Conservation (phyloP, 1,140 invertebrate genomes). For the Aphis craccivora region DNA sequence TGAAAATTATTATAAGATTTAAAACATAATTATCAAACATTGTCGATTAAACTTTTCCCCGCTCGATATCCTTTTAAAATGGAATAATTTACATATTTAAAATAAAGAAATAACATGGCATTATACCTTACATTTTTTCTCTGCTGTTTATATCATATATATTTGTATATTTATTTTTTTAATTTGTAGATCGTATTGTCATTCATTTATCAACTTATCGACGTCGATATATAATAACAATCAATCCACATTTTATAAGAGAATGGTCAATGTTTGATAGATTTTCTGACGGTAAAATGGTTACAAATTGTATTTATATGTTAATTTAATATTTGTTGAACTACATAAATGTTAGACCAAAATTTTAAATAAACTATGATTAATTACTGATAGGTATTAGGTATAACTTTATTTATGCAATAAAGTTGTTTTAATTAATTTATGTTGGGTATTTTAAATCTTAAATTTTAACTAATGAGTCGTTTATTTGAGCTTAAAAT, state of each 20-base stretch:
- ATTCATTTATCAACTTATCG: not conserved
- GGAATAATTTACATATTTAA: not conserved
- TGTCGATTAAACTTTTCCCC: not conserved
- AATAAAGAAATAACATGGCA: not conserved
- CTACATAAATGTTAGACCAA: not conserved
- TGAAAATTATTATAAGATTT: not conserved
- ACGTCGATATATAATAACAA: not conserved
- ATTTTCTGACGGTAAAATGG: not conserved
- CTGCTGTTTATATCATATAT: not conserved
- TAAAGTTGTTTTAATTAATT: not conserved
- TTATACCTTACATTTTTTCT: not conserved
- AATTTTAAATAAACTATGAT: not conserved
- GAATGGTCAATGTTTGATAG: not conserved
- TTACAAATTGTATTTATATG: not conserved
- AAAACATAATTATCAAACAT: not conserved
- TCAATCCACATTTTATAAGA: not conserved
- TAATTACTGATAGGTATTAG: not conserved
- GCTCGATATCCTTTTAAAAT: not conserved
- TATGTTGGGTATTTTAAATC: not conserved
- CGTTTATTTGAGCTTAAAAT: not conserved
- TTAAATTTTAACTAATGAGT: not conserved
- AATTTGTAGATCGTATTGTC: not conserved
- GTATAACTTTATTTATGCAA: not conserved
- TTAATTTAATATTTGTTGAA: not conserved
- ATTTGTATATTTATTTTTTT: not conserved